Percentiles rank a stretch among this genome's conserved stretches.
phyloP scores from a whole-genome alignment of 2,888 invertebrate genomes.

The Polydrusus cervinus region DNA sequence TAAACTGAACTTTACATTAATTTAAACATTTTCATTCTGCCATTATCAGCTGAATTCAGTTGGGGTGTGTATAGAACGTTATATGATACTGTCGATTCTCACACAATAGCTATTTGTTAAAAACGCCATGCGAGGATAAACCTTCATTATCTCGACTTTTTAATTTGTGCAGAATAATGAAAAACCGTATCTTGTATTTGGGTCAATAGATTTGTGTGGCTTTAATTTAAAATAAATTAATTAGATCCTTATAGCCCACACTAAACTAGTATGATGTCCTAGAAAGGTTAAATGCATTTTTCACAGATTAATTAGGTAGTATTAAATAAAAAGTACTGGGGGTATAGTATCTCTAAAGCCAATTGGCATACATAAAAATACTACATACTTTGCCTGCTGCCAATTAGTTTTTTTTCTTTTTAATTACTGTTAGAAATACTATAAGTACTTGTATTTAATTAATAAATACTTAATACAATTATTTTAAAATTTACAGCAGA shows the following conservation, averaged over 20 bases:
- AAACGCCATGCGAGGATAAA: conserved; percentile 15
- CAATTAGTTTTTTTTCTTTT: too few relatives aligned
- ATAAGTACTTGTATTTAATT: not conserved
- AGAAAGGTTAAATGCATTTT: not conserved
- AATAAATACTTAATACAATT: not conserved
- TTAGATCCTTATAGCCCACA: not conserved
- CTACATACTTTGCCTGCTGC: too few relatives aligned
- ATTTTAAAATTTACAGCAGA: too few relatives aligned
- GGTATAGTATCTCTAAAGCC: too few relatives aligned
- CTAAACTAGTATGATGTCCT: not conserved
- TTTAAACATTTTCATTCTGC: conserved; percentile 13
- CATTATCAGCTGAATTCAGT: conserved; percentile 14
- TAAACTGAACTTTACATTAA: not conserved
- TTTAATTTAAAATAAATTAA: conserved; percentile 3
- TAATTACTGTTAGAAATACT: too few relatives aligned
- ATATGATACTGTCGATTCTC: conserved; percentile 17
- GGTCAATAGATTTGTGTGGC: conserved; percentile 18
- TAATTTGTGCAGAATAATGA: conserved; percentile 13
- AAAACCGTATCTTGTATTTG: conserved; percentile 6
- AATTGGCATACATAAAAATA: too few relatives aligned
- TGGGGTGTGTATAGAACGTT: not conserved
- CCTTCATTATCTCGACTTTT: conserved; percentile 20
- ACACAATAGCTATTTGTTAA: conserved; percentile 17
- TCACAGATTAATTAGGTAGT: too few relatives aligned
- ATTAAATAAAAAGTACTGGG: too few relatives aligned